Evolutionary conservation across 1,140 invertebrate species (phyloP), one percentile per base, ranked within the genome.

Genomic region (Drosophila nigrodunni): DNA sequence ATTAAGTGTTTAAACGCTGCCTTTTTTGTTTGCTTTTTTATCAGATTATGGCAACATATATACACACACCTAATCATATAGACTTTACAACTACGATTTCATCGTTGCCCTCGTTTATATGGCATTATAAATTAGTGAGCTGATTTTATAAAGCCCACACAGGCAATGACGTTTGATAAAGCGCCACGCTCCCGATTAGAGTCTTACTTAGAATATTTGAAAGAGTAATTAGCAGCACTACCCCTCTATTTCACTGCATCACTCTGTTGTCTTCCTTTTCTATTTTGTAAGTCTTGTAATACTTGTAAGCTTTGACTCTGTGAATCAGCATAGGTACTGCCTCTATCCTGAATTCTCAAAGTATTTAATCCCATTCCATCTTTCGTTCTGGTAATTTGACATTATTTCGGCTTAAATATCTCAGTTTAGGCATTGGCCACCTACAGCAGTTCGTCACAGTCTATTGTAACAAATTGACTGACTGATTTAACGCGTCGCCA

Each of bases 61-160:
- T 54, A 46, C 55, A 55, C 49, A 35, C 50, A 15, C 50, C 30
- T 37, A 54, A 41, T 46, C 66, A 61, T 70, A 87, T 65, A 30
- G 25, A 79, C 68, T 80, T 73, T 74, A 74, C 44, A 74, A 70
- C 72, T 68, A 79, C 46, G 78, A 69, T 79, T 64, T 68, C 46
- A 80, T 55, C 66, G 76, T 66, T 60, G 54, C 49, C 58, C 44
- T 50, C 72, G 11, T 35, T 55, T 30, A 59, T 82, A 71, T 71
- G 57, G 49, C 41, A 6, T 54, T 66, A 86, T 87, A 87, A 88
- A 87, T 83, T 78, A 46, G 46, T 30, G 34, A 81, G 82, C 67
- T 86, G 82, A 79, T 88, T 77, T 88, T 76, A 79, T 87, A 68
- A 66, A 86, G 55, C 43, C 75, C 50, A 61, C 37, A 37, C 50